phyloP scores from a whole-genome alignment of 2,113 vertebrate species.

The Sterna hirundo region DNA sequence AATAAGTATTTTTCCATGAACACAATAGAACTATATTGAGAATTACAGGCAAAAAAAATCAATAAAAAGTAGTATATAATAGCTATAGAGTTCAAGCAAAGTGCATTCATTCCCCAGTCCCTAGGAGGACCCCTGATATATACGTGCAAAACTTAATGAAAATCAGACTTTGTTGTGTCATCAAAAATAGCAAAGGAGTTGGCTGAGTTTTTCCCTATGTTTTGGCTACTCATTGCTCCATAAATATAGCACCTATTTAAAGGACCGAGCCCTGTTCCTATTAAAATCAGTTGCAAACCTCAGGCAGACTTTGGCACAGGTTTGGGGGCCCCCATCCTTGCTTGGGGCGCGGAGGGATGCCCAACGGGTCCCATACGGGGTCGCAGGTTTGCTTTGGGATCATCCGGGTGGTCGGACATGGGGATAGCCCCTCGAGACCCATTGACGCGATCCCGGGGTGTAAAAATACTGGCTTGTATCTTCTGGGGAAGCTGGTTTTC shows the following conservation, averaged over 20 bases:
- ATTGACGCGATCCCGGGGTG: accelerated
- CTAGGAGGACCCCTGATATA: slow-evolving; percentile 61
- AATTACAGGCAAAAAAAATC: slow-evolving; percentile 57
- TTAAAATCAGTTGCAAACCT: background rate
- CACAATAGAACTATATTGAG: slow-evolving; percentile 57
- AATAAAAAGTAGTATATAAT: slow-evolving; percentile 68
- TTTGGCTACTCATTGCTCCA: slow-evolving; percentile 36
- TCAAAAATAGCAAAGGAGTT: slow-evolving; percentile 51
- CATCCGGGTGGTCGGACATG: accelerated
- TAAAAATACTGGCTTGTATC: background rate
- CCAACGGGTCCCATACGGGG: accelerated
- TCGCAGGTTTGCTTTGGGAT: accelerated
- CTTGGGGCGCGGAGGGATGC: accelerated
- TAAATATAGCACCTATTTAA: slow-evolving; percentile 63
- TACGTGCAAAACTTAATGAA: slow-evolving; percentile 64
- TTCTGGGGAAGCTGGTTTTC: background rate
- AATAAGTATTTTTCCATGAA: slow-evolving; percentile 64
- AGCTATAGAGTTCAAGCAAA: slow-evolving; percentile 63
- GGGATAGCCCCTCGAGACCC: accelerated
- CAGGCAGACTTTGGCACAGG: background rate
- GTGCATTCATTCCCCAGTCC: slow-evolving; percentile 57
- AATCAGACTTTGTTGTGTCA: slow-evolving; percentile 63
- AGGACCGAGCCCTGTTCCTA: background rate
- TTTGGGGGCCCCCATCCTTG: background rate
- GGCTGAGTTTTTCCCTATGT: background rate